Percentiles rank a stretch among this genome's conserved stretches.
Evolutionary conservation across 2,113 vertebrate species (phyloP).

Genomic region (Mastomys natalensis): DNA sequence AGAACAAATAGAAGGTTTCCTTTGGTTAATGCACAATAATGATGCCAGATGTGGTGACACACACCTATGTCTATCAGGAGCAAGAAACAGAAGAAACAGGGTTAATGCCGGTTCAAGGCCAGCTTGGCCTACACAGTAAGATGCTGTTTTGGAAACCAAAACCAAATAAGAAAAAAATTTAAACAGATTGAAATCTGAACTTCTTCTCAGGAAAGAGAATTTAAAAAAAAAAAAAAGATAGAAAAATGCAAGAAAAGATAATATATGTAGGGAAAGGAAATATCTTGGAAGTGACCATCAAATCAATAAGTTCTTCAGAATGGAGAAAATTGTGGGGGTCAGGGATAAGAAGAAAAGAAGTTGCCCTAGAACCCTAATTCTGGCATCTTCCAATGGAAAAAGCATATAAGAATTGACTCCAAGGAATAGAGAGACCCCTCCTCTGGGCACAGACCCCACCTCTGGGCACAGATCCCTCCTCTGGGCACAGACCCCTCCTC

Average conservation of each 20-base stretch:
- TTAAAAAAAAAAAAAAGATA: constrained; percentile 7
- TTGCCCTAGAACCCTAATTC: background rate
- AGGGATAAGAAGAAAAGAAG: background rate
- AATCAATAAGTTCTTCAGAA: background rate
- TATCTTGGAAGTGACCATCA: background rate
- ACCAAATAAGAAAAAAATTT: background rate
- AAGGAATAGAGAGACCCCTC: background rate
- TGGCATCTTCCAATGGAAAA: background rate
- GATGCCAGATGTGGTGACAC: background rate
- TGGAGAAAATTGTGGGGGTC: background rate
- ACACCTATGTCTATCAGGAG: too few relatives aligned
- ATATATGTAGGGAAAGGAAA: background rate
- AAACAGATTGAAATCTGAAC: background rate
- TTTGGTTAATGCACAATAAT: background rate
- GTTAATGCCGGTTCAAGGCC: background rate
- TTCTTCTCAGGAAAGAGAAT: constrained; percentile 47
- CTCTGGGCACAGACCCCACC: background rate
- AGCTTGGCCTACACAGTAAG: background rate
- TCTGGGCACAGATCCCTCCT: too few relatives aligned
- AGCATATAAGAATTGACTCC: background rate
- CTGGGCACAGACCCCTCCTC: background rate
- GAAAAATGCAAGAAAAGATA: background rate
- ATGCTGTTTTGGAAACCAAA: background rate
- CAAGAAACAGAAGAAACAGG: background rate
- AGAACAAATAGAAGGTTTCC: background rate